Conservation (phyloP, 2,113 vertebrate genomes). For the Bufo bufo region DNA sequence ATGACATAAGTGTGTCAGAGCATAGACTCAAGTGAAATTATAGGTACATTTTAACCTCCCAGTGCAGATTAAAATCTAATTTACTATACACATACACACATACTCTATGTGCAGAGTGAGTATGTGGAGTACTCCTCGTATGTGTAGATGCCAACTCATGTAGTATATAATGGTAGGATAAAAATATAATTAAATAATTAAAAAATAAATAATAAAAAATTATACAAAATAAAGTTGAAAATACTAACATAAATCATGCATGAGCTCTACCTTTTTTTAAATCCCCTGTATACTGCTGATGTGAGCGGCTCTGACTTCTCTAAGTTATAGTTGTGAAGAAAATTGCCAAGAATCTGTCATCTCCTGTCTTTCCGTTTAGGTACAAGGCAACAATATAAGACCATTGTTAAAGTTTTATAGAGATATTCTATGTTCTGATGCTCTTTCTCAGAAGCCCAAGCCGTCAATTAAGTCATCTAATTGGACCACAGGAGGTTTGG, state of each 20-base stretch:
- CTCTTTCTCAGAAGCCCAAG: neutral
- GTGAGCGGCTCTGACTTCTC: neutral
- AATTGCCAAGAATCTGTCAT: neutral
- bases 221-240: neutral
- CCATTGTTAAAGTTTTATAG: slow-evolving; percentile 6
- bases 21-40: neutral
- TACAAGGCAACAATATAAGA: neutral
- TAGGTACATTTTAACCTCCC: neutral
- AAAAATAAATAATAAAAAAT: neutral
- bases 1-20: too few relatives aligned
- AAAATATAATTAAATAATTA: too few relatives aligned
- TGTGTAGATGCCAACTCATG: neutral
- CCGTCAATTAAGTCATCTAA: slow-evolving; percentile 27
- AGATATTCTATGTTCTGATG: slow-evolving; percentile 22
- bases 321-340: neutral
- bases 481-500: slow-evolving; percentile 43
- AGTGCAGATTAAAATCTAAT: neutral
- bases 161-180: neutral
- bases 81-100: too few relatives aligned
- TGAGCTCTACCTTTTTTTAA: neutral
- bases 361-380: neutral
- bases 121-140: too few relatives aligned
- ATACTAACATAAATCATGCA: neutral
- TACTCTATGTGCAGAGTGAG: too few relatives aligned
- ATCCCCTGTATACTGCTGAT: neutral